These are phyloP conservation scores for Daubentonia madagascariensis DNA, from an alignment of 2,113 vertebrate genomes.

Conservation along the genomic window DNA sequence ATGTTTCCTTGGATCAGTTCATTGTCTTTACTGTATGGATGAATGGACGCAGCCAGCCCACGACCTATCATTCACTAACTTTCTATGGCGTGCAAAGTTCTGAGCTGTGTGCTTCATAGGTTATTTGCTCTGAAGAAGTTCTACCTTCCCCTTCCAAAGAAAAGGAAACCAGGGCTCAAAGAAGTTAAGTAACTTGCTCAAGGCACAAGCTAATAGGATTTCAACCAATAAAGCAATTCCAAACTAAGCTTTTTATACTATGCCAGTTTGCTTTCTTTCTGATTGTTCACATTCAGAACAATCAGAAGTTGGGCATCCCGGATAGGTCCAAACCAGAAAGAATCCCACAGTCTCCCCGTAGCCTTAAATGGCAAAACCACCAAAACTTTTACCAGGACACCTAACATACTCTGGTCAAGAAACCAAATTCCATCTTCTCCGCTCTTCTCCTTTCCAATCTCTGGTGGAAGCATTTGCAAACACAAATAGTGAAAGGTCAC, in stretches of 20 bases:
- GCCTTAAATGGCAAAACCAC: background rate
- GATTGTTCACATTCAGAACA: background rate
- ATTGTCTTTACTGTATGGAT: background rate
- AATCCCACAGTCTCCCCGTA: background rate
- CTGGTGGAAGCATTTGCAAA: constrained; percentile 51
- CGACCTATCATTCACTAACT: background rate
- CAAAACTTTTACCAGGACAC: background rate
- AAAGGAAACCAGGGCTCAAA: background rate
- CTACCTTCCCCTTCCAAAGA: background rate
- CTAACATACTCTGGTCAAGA: background rate
- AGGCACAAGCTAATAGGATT: background rate
- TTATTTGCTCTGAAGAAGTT: background rate
- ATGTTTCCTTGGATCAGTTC: background rate
- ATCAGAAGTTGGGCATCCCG: background rate
- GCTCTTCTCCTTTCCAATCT: background rate
- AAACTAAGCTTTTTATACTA: background rate
- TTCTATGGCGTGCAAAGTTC: background rate
- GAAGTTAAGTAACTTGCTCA: background rate
- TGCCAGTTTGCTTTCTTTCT: background rate
- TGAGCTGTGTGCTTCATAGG: background rate
- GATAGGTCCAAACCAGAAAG: background rate
- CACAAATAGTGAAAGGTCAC: constrained; percentile 72
- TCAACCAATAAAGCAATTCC: background rate
- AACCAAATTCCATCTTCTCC: background rate
- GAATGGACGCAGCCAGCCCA: background rate